Evolutionary conservation across 1,140 invertebrate species (phyloP).

Genomic region (Glomeris maerens): DNA sequence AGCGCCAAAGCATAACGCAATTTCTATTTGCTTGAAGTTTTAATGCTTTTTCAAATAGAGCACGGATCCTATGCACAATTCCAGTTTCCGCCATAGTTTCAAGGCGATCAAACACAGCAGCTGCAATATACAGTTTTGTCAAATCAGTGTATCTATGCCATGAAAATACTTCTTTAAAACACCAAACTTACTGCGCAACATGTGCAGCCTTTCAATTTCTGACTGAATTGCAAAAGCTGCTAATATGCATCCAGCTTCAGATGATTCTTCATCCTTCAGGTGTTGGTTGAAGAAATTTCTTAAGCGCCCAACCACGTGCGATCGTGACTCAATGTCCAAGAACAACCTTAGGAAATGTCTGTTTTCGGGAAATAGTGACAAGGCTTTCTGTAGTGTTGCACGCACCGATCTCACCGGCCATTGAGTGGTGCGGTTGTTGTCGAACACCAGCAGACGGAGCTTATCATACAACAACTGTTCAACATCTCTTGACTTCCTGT

Average conservation of each 20-base stretch:
- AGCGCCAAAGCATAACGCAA: constrained; percentile 29
- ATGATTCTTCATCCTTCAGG: neutral
- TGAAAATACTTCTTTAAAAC: neutral
- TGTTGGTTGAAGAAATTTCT: neutral
- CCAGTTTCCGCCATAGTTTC: constrained; percentile 21
- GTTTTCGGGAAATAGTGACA: neutral
- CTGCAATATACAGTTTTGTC: neutral
- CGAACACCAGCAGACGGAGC: neutral
- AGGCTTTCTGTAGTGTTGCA: neutral
- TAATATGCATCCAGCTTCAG: neutral
- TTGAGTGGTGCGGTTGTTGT: neutral
- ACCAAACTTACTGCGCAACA: neutral
- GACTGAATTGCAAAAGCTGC: neutral
- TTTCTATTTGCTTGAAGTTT: constrained; percentile 17
- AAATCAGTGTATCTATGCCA: neutral
- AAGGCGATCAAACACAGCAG: no score
- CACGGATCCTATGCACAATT: constrained; percentile 23
- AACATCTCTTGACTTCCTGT: neutral
- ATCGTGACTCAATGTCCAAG: constrained; percentile 4
- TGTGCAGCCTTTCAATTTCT: neutral
- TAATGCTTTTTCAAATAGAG: constrained; percentile 25
- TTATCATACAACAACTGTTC: neutral
- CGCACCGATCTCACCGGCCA: neutral
- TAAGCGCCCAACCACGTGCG: neutral
- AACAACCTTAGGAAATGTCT: neutral